These are phyloP conservation scores for silkworm (Bombyx mori) DNA, from an alignment of 1,140 invertebrate species.

Conservation along the genomic window DNA sequence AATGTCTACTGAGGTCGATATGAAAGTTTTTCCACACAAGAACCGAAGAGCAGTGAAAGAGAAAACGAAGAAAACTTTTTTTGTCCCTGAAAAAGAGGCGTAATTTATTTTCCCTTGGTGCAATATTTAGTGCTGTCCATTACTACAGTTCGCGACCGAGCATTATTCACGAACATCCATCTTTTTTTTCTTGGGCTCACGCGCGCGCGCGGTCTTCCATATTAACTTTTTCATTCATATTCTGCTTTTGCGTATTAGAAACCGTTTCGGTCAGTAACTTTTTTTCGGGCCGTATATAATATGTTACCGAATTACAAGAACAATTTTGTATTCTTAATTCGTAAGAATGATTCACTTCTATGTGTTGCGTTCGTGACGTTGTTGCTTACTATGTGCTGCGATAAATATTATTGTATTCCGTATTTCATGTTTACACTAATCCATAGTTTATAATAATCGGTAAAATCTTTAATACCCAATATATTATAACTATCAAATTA, in stretches of 20 bases:
- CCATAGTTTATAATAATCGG: too few species aligned
- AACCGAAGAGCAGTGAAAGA: conserved; percentile 35
- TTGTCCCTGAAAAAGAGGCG: conserved; percentile 60
- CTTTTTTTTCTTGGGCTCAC: conserved; percentile 47
- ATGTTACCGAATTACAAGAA: too few species aligned
- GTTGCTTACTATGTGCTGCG: too few species aligned
- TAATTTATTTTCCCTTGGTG: conserved; percentile 68
- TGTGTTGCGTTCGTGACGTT: too few species aligned
- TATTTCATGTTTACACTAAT: too few species aligned
- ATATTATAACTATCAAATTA: too few species aligned
- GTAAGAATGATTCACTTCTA: too few species aligned
- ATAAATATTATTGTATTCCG: too few species aligned
- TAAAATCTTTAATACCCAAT: too few species aligned
- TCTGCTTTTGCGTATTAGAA: conserved; percentile 10
- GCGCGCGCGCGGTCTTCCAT: conserved; percentile 47
- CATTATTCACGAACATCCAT: conserved; percentile 65
- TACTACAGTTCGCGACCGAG: conserved; percentile 67
- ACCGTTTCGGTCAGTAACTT: too few species aligned
- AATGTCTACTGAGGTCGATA: conserved; percentile 16
- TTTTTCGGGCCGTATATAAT: too few species aligned
- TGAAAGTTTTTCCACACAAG: conserved; percentile 55
- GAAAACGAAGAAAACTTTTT: conserved; percentile 63
- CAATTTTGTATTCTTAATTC: too few species aligned
- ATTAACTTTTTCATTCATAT: conserved; percentile 63
- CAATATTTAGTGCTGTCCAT: conserved; percentile 70